A percentile compares a stretch with the other conserved stretches of the same genome.
phyloP scores from a whole-genome alignment of 1,140 invertebrate genomes.

The Acromyrmex charruanus region DNA sequence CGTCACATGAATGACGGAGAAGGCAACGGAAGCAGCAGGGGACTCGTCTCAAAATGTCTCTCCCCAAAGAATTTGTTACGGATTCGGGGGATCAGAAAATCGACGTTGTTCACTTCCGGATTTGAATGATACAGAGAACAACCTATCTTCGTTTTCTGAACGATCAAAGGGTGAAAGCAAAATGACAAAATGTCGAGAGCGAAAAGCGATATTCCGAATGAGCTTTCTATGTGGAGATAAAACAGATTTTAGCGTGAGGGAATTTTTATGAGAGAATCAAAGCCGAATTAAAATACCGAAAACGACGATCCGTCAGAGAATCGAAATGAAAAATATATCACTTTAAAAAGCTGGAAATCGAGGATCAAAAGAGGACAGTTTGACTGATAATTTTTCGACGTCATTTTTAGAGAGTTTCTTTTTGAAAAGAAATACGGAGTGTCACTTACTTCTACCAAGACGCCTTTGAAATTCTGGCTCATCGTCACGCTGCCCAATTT shows the following conservation, averaged over 20 bases:
- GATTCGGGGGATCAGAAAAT: neutral
- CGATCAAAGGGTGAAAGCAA: neutral
- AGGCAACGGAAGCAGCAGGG: constrained; percentile 45
- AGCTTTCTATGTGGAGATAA: neutral
- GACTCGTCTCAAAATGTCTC: neutral
- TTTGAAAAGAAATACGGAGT: neutral
- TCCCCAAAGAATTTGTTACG: constrained; percentile 1
- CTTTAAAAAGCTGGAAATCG: neutral
- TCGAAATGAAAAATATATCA: constrained; percentile 2
- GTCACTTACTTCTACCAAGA: constrained; percentile 93
- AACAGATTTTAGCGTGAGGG: neutral
- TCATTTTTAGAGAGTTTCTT: neutral
- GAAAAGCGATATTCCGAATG: constrained; percentile 5
- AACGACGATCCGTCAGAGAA: neutral
- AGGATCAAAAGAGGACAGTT: neutral
- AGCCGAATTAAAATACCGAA: neutral
- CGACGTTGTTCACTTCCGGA: neutral
- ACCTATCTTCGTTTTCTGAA: neutral
- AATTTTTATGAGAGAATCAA: neutral
- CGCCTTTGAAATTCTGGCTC: constrained; percentile 97
- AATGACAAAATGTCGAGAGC: neutral
- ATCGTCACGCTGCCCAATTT: constrained; percentile 97
- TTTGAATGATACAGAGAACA: neutral
- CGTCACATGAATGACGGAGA: constrained; percentile 53
- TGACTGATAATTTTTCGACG: neutral